A percentile compares a stretch with the other conserved stretches of the same genome.
phyloP scores from a whole-genome alignment of 2,113 vertebrate genomes.

The Mustela lutreola region DNA sequence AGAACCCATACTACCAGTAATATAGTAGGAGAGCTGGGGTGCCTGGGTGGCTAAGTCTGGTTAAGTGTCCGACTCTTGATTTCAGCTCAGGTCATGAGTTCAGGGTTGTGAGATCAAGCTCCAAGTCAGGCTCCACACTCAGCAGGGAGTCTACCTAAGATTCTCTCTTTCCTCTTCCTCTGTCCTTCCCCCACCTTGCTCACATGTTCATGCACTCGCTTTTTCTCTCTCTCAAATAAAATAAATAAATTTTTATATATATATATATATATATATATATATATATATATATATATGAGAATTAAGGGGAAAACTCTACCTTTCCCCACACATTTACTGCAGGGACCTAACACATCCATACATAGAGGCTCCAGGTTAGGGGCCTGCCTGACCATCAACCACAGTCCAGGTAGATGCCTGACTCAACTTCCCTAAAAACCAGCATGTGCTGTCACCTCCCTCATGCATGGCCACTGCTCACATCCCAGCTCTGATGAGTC shows the following conservation, averaged over 20 bases:
- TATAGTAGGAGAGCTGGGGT: neutral
- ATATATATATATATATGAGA: too few relatives aligned
- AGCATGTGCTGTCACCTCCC: neutral
- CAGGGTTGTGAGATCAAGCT: neutral
- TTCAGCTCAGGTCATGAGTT: neutral
- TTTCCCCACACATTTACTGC: neutral
- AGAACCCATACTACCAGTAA: neutral
- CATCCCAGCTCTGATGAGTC: neutral
- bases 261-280: neutral
- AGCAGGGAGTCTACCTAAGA: neutral
- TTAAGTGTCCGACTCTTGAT: neutral
- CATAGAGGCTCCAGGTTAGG: neutral
- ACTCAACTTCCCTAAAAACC: neutral
- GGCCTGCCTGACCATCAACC: neutral
- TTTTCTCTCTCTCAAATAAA: neutral
- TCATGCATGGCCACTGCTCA: neutral
- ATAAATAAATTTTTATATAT: neutral
- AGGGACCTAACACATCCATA: neutral
- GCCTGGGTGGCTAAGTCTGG: neutral
- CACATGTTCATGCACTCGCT: neutral
- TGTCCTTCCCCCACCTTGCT: neutral
- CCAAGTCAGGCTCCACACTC: neutral
- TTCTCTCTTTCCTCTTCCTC: neutral
- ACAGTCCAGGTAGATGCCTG: neutral
- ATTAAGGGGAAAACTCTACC: neutral